Percentiles rank a stretch among this genome's conserved stretches.
Evolutionary conservation across 2,888 invertebrate species (phyloP).

Genomic region (Myopa tessellatipennis): DNA sequence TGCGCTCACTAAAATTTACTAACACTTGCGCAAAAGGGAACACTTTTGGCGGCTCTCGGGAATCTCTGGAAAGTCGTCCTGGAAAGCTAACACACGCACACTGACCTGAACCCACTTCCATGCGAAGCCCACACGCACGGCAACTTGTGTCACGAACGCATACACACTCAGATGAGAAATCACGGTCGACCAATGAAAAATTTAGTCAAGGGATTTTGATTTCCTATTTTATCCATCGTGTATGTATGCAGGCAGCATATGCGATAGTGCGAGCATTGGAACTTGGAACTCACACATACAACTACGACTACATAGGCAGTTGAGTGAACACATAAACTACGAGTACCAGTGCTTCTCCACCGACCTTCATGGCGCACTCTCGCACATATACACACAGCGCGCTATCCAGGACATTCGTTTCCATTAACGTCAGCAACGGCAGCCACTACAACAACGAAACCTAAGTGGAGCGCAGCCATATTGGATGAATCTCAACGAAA

Average conservation of each 20-base stretch:
- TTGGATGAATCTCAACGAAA: constrained; percentile 42
- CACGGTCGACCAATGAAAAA: constrained; percentile 70
- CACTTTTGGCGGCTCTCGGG: constrained; percentile 25
- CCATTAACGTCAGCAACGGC: constrained; percentile 34
- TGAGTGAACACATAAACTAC: constrained; percentile 35
- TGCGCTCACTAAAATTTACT: constrained; percentile 38
- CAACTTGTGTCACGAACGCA: constrained; percentile 42
- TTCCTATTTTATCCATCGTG: constrained; percentile 48
- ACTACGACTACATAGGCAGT: constrained; percentile 18
- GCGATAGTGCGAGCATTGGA: not conserved
- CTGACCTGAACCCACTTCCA: not conserved
- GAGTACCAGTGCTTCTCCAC: not conserved
- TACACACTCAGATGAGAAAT: constrained; percentile 55
- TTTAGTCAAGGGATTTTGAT: constrained; percentile 69
- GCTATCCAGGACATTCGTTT: constrained; percentile 23
- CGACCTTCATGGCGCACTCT: constrained; percentile 1
- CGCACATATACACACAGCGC: constrained; percentile 14
- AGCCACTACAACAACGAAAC: constrained; percentile 8
- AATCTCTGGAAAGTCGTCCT: constrained; percentile 41
- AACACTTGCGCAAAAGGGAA: constrained; percentile 11
- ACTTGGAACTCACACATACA: not conserved
- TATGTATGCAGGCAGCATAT: constrained; percentile 51
- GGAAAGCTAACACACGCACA: constrained; percentile 30
- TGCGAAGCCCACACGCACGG: constrained; percentile 3
- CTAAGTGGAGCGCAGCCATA: constrained; percentile 42